A percentile compares a stretch with the other conserved stretches of the same genome.
Conservation (phyloP, 2,888 invertebrate species). For the Bellardia bayeri region DNA sequence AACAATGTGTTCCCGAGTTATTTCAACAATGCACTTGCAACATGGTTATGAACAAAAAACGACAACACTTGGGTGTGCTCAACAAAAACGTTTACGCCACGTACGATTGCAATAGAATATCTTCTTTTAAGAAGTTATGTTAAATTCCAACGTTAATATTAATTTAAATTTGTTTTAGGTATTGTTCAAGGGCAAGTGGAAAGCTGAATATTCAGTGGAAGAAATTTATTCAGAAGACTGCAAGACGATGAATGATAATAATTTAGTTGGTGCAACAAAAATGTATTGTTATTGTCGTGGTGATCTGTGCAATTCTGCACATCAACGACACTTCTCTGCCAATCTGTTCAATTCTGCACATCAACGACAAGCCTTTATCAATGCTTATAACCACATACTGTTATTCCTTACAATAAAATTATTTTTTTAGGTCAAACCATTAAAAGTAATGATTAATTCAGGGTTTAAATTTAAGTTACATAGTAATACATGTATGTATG, state of each 20-base stretch:
- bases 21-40: slow-evolving; percentile 56
- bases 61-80: slow-evolving; percentile 59
- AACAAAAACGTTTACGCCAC: slow-evolving; percentile 49
- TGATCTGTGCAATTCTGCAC: slow-evolving; percentile 88
- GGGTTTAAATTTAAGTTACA: neutral
- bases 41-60: slow-evolving; percentile 50
- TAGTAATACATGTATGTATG: neutral
- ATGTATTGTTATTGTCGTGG: slow-evolving; percentile 90
- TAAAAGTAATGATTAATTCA: slow-evolving; percentile 72
- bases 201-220: slow-evolving; percentile 87
- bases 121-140: slow-evolving; percentile 6
- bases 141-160: neutral
- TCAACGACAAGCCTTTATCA: neutral
- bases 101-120: slow-evolving; percentile 23
- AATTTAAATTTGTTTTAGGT: slow-evolving; percentile 52
- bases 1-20: slow-evolving; percentile 63
- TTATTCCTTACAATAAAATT: slow-evolving; percentile 4
- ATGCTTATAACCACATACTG: neutral
- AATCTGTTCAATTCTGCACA: slow-evolving; percentile 88
- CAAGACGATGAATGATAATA: slow-evolving; percentile 87
- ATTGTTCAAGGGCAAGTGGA: slow-evolving; percentile 86
- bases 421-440: slow-evolving; percentile 15
- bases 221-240: slow-evolving; percentile 91
- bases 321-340: neutral
- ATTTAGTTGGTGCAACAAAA: slow-evolving; percentile 80